phyloP scores from a whole-genome alignment of 2,888 invertebrate species.

The Anthrax anthrax region DNA sequence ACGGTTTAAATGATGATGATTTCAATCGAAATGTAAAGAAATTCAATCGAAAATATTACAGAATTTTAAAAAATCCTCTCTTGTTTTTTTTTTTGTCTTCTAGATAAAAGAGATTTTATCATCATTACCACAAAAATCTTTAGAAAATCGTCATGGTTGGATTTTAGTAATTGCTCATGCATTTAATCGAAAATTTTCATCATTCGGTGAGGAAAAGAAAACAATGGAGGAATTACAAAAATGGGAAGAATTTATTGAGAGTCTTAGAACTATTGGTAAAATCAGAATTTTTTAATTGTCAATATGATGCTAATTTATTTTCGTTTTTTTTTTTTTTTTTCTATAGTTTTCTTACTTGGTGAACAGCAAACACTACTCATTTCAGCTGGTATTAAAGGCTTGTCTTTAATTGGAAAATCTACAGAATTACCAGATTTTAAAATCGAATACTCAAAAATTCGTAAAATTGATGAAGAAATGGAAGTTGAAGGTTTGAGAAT shows the following conservation, averaged over 20 bases:
- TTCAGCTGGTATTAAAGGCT: constrained; percentile 52
- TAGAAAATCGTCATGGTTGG: constrained; percentile 59
- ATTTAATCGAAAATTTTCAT: constrained; percentile 41
- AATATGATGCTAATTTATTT: background rate
- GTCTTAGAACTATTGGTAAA: constrained; percentile 43
- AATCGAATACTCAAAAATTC: background rate
- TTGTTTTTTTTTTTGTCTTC: background rate
- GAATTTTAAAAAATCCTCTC: too few relatives aligned
- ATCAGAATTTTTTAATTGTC: constrained; percentile 3
- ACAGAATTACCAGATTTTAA: constrained; percentile 48
- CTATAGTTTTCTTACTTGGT: constrained; percentile 48
- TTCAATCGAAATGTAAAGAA: constrained; percentile 32
- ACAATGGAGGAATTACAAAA: constrained; percentile 25
- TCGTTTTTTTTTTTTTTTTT: background rate
- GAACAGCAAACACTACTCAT: constrained; percentile 47
- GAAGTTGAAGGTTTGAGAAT: constrained; percentile 18
- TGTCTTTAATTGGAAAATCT: constrained; percentile 56
- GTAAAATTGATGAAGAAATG: constrained; percentile 25
- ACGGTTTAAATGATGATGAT: constrained; percentile 37
- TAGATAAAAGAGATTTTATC: constrained; percentile 22
- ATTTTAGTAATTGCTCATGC: constrained; percentile 55
- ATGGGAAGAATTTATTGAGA: constrained; percentile 46
- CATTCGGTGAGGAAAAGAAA: constrained; percentile 26
- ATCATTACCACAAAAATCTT: constrained; percentile 29
- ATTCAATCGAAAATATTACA: background rate